A percentile compares a stretch with the other conserved stretches of the same genome.
These are phyloP conservation scores for Cephus spinipes DNA, from an alignment of 2,888 invertebrate genomes.

Conservation along the genomic window DNA sequence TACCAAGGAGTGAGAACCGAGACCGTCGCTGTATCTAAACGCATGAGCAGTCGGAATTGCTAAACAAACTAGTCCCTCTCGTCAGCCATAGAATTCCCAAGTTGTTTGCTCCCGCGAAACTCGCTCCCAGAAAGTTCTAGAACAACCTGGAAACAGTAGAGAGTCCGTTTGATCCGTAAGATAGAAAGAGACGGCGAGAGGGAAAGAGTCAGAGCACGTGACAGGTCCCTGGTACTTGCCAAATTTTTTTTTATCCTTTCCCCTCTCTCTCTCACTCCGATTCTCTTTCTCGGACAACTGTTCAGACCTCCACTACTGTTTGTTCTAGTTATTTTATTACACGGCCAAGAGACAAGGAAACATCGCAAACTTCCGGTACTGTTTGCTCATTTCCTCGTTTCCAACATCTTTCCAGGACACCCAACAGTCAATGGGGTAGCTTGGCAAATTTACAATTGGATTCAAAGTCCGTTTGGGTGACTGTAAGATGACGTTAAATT, in stretches of 20 bases:
- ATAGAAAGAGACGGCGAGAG: conserved; percentile 10
- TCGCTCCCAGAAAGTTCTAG: conserved; percentile 8
- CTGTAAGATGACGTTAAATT: not conserved
- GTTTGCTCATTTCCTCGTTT: conserved; percentile 30
- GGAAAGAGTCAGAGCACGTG: conserved; percentile 18
- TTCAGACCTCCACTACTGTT: conserved; percentile 42
- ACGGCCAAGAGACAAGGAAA: conserved; percentile 52
- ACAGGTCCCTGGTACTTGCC: conserved; percentile 13
- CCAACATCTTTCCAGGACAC: conserved; percentile 8
- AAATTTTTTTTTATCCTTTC: conserved; percentile 28
- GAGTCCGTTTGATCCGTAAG: not conserved
- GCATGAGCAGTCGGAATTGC: conserved; percentile 22
- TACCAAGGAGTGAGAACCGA: not conserved
- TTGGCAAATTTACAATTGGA: not conserved
- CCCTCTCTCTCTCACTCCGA: conserved; percentile 30
- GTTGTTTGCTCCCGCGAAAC: conserved; percentile 51
- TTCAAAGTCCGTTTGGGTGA: not conserved
- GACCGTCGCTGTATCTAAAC: not conserved
- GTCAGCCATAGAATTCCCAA: conserved; percentile 51
- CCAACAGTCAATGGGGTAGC: not conserved
- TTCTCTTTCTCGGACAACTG: not conserved
- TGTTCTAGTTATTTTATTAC: conserved; percentile 63
- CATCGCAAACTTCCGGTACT: conserved; percentile 54
- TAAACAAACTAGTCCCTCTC: conserved; percentile 55
- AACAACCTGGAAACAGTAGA: not conserved